Percentiles rank a stretch among this genome's conserved stretches.
These are phyloP conservation scores for Oxyruncus cristatus DNA, from an alignment of 2,113 vertebrate species.

Conservation along the genomic window DNA sequence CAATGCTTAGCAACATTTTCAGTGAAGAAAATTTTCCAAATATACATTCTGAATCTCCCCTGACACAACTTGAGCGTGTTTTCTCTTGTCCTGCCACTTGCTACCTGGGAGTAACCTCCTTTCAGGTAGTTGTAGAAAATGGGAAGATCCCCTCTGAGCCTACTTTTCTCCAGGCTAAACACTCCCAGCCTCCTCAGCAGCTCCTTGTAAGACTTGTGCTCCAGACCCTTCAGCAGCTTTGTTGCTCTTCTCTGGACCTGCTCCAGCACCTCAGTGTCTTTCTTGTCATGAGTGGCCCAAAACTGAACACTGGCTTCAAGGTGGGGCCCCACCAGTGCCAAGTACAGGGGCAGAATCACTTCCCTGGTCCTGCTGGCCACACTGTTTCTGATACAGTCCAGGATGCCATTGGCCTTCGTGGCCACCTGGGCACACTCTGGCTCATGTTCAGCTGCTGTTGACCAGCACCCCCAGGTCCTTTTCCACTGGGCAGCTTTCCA, in stretches of 20 bases:
- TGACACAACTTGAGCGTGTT: neutral
- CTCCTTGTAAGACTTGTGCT: neutral
- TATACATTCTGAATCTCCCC: neutral
- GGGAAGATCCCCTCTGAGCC: neutral
- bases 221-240: neutral
- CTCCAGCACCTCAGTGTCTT: neutral
- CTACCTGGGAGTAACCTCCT: neutral
- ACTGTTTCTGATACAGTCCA: neutral
- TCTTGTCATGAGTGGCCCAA: neutral
- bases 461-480: neutral
- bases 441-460: accelerated
- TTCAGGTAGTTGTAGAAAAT: neutral
- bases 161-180: neutral
- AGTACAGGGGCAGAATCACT: neutral
- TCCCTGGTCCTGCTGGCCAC: neutral
- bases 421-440: neutral
- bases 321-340: neutral
- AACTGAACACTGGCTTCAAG: neutral
- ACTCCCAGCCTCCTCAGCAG: neutral
- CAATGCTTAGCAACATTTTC: neutral
- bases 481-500: neutral
- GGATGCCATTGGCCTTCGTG: neutral
- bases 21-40: neutral
- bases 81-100: neutral
- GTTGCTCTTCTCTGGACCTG: neutral